Evolutionary conservation across 2,888 invertebrate genomes (phyloP), one percentile per base, ranked within the genome.

Genomic region (Epirrita christyi): DNA sequence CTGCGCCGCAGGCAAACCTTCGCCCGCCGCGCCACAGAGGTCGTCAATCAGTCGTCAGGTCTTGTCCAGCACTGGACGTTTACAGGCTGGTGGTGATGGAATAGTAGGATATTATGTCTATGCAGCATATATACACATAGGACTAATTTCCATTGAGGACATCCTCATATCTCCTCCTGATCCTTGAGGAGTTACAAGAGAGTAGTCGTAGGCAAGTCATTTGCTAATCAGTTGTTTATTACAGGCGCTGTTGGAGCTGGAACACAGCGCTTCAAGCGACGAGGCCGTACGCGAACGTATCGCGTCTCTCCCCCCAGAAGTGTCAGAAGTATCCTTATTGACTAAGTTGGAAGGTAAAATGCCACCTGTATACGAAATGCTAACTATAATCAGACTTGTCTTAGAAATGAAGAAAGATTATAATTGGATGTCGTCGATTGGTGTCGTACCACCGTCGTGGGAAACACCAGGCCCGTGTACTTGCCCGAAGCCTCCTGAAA

Each of bases 251-350:
- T 92, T 96, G 85, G 97, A 97, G 71, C 92, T 99, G 73, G 99
- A 99, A 85, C 97, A 97, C 75, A 97, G 98, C 58, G 98, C 99
- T 1, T 98, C 98, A 0, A 97, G 98, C 72, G 99, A 99, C 93
- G 98, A 98, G 63, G 94, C 95, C 0, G 97, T 98, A 0, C 92
- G 99, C 66, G 98, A 98, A 83, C 95, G 96, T 78, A 99, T 99
- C 69, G 98, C 98, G 0, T 97, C 97, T 56, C 93, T 99, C 50
- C 99, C 99, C 0, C 96, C 97, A 46, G 98, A 98, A 92, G 98
- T 99, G 2, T 98, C 98, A 0, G 98, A 99, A 93, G 94, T 97
- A 4, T 94, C 95, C 68, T 94, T 96, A 75, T 93, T 99, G 57
- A 94, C 95, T 67, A 98, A 98, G 93, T 92, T 98, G 71, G 95